Percentiles rank a stretch among this genome's conserved stretches.
Conservation (phyloP, 2,888 invertebrate species). For the Drosophila lacicola region DNA sequence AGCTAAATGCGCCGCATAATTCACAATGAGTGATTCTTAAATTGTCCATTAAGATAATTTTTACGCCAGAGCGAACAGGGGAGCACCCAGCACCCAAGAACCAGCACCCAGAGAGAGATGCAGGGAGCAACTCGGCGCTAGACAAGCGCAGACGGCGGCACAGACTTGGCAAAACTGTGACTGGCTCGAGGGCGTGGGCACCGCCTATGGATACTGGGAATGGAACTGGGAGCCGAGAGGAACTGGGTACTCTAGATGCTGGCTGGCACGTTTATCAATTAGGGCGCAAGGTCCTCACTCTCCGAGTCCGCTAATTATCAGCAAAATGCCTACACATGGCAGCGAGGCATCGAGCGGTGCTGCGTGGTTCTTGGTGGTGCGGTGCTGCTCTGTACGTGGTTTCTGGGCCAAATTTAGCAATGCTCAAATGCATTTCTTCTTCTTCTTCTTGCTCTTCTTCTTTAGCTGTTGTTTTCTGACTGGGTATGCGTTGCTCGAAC, state of each 20-base stretch:
- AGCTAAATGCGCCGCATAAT: constrained; percentile 81
- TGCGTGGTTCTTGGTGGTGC: constrained; percentile 11
- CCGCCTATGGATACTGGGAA: constrained; percentile 13
- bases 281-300: constrained; percentile 67
- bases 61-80: constrained; percentile 68
- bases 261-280: constrained; percentile 71
- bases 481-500: constrained; percentile 51
- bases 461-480: constrained; percentile 3
- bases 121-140: constrained; percentile 27
- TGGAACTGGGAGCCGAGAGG: constrained; percentile 9
- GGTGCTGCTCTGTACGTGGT: constrained; percentile 29
- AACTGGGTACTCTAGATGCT: constrained; percentile 18
- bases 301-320: constrained; percentile 68
- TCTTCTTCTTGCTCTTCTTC: constrained; percentile 29
- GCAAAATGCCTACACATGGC: constrained; percentile 76
- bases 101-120: background rate
- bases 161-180: constrained; percentile 40
- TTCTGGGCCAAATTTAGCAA: constrained; percentile 73
- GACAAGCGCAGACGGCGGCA: constrained; percentile 47
- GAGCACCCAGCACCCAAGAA: constrained; percentile 18
- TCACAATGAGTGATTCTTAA: constrained; percentile 83
- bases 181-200: constrained; percentile 9
- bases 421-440: constrained; percentile 58
- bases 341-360: constrained; percentile 8
- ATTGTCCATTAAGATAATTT: constrained; percentile 82